phyloP scores from a whole-genome alignment of 2,888 invertebrate species.

The Clitarchus hookeri region DNA sequence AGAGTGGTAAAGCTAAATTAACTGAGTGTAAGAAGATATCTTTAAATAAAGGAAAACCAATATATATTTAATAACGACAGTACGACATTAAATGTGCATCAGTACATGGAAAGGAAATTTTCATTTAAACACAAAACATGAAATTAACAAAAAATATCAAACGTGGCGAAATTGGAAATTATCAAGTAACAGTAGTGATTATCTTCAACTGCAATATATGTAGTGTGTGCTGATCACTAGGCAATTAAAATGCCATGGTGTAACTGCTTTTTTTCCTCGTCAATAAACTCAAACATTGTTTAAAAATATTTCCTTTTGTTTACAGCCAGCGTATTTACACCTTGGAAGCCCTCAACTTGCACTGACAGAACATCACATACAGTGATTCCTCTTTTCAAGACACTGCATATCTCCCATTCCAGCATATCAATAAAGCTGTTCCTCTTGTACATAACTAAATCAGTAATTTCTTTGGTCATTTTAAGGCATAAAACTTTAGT shows the following conservation, averaged over 20 bases:
- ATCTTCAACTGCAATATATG: not conserved
- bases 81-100: not conserved
- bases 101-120: not conserved
- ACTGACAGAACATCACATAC: conserved; percentile 22
- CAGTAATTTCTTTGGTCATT: conserved; percentile 28
- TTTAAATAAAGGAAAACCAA: not conserved
- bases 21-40: not conserved
- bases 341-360: conserved; percentile 5
- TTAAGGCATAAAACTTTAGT: conserved; percentile 22
- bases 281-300: conserved; percentile 24
- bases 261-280: conserved; percentile 21
- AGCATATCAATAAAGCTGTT: conserved; percentile 21
- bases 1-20: not conserved
- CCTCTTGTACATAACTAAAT: conserved; percentile 19
- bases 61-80: not conserved
- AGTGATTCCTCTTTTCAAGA: conserved; percentile 11
- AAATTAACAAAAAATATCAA: not conserved
- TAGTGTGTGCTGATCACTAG: not conserved
- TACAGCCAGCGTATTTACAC: not conserved
- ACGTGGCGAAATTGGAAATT: not conserved
- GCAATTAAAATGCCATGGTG: not conserved
- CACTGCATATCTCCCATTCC: conserved; percentile 11
- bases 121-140: not conserved
- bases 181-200: not conserved
- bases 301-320: conserved; percentile 10